Evolutionary conservation across 2,888 invertebrate genomes (phyloP).

Genomic region (Ommatoiulus sabulosus): DNA sequence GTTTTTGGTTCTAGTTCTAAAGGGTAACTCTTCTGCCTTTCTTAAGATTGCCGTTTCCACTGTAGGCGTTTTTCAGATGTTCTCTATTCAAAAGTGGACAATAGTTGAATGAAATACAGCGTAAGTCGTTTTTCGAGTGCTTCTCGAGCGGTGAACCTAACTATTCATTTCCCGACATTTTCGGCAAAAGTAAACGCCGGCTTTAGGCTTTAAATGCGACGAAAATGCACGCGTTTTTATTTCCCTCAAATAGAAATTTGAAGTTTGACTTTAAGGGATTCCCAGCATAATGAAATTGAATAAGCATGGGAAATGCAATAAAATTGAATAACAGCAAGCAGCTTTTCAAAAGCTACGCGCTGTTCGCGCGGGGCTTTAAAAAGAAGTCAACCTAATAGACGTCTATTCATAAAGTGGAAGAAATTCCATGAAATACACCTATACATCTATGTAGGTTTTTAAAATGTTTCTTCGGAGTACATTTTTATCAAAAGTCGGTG

Average conservation of each 20-base stretch:
- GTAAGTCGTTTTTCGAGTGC: background rate
- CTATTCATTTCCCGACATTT: background rate
- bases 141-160: background rate
- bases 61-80: background rate
- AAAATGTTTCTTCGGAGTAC: background rate
- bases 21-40: too few relatives aligned
- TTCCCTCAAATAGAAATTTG: background rate
- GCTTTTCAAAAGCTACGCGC: background rate
- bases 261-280: slow-evolving; percentile 21
- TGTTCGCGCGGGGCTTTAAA: background rate
- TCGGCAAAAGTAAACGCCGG: background rate
- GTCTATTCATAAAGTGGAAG: background rate
- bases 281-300: slow-evolving; percentile 14
- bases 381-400: slow-evolving; percentile 6
- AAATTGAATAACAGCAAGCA: background rate
- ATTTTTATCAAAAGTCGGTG: background rate
- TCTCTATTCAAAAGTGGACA: background rate
- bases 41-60: too few relatives aligned
- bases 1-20: too few relatives aligned
- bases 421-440: background rate
- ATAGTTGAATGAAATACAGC: background rate
- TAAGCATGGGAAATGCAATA: slow-evolving; percentile 12
- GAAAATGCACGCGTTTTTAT: background rate
- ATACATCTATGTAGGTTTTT: background rate
- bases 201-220: background rate